Evolutionary conservation across 2,888 invertebrate genomes (phyloP).

Genomic region (Drosophila planitibia): DNA sequence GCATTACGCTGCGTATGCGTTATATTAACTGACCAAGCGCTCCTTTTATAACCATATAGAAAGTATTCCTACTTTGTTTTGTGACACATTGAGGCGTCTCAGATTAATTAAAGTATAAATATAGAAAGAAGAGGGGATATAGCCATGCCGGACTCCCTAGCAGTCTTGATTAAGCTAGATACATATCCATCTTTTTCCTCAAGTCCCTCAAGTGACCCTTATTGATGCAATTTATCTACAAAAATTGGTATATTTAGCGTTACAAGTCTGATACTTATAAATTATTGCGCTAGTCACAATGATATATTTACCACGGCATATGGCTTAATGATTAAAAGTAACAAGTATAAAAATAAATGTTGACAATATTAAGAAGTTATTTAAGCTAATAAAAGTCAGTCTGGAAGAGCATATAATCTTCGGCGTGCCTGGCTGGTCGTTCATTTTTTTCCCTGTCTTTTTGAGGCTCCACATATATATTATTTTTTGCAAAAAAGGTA

Average conservation of each 20-base stretch:
- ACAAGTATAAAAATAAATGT: not conserved
- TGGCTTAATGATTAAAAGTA: not conserved
- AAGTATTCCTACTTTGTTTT: not conserved
- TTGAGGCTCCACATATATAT: not conserved
- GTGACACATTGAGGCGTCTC: not conserved
- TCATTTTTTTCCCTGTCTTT: not conserved
- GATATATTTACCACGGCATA: not conserved
- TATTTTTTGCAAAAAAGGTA: conserved; percentile 13
- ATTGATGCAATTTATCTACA: not conserved
- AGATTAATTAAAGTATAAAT: not conserved
- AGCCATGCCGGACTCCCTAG: not conserved
- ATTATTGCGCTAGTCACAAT: no score
- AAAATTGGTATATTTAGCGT: not conserved
- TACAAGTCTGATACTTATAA: no score
- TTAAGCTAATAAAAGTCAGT: not conserved
- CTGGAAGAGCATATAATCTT: not conserved
- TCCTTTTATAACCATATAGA: not conserved
- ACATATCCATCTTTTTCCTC: not conserved
- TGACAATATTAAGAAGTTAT: not conserved
- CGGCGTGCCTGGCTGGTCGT: not conserved
- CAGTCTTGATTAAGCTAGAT: not conserved
- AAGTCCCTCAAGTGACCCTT: not conserved
- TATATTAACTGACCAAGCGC: conserved; percentile 43
- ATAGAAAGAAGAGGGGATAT: no score
- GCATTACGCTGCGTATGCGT: conserved; percentile 60